Percentiles rank a stretch among this genome's conserved stretches.
Evolutionary conservation across 2,888 invertebrate species (phyloP).

Genomic region (Herminia tarsipennalis): DNA sequence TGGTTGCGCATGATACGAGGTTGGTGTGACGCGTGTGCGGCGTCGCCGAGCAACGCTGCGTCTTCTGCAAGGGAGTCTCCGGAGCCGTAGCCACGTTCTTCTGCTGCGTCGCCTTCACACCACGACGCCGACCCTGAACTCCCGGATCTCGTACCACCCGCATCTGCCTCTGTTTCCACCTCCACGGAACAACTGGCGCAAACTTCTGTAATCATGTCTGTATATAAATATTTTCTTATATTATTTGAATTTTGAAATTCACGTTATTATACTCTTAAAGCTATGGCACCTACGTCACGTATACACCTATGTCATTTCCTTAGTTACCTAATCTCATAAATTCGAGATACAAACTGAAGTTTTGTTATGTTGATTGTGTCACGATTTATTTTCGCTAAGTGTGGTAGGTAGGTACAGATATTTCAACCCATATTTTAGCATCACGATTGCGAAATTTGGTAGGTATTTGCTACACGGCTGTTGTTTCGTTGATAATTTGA

Average conservation of each 20-base stretch:
- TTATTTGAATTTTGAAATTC: neutral
- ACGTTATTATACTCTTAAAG: neutral
- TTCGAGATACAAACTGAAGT: too few species aligned
- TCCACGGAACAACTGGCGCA: slow-evolving; percentile 80
- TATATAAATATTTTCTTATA: slow-evolving; percentile 22
- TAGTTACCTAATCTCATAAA: too few species aligned
- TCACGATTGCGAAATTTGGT: too few species aligned
- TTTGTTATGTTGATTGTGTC: too few species aligned
- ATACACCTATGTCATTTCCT: too few species aligned
- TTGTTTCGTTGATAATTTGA: too few species aligned
- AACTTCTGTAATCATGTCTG: slow-evolving; percentile 68
- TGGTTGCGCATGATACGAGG: slow-evolving; percentile 64
- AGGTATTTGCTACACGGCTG: too few species aligned
- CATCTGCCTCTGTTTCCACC: slow-evolving; percentile 76
- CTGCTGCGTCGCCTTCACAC: slow-evolving; percentile 82
- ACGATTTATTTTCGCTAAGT: too few species aligned
- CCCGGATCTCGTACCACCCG: slow-evolving; percentile 68
- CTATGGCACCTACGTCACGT: neutral
- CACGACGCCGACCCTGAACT: slow-evolving; percentile 82
- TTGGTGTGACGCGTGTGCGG: slow-evolving; percentile 54
- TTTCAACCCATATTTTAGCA: too few species aligned
- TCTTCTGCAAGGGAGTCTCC: slow-evolving; percentile 83
- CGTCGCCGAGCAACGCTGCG: slow-evolving; percentile 73
- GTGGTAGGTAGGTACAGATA: too few species aligned
- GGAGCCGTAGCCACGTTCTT: slow-evolving; percentile 83